Evolutionary conservation across 2,888 invertebrate species (phyloP).

Genomic region (Cremastinae sp.): DNA sequence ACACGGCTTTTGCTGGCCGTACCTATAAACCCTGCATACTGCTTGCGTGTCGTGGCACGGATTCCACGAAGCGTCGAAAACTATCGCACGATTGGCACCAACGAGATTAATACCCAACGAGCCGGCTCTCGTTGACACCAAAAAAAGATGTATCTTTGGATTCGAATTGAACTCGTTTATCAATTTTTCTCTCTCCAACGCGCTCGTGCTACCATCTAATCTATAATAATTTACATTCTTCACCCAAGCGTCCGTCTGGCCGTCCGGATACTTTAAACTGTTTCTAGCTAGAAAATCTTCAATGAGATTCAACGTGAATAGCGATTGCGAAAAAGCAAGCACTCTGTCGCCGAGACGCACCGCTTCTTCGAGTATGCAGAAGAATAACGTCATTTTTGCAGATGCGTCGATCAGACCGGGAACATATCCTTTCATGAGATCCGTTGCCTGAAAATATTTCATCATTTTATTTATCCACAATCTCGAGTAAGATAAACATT

Average conservation of each 20-base stretch:
- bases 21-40: slow-evolving; percentile 94
- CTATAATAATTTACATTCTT: slow-evolving; percentile 94
- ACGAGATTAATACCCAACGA: slow-evolving; percentile 98
- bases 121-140: slow-evolving; percentile 98
- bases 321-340: slow-evolving; percentile 96
- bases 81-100: slow-evolving; percentile 98
- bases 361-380: slow-evolving; percentile 94
- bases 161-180: slow-evolving; percentile 98
- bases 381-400: slow-evolving; percentile 96
- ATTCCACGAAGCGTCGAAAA: slow-evolving; percentile 99
- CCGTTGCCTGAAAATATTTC: slow-evolving; percentile 84
- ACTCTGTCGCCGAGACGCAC: slow-evolving; percentile 93
- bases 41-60: slow-evolving; percentile 99
- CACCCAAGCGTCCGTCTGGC: slow-evolving; percentile 89
- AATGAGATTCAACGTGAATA: slow-evolving; percentile 96
- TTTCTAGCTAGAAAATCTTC: slow-evolving; percentile 94
- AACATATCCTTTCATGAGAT: slow-evolving; percentile 91
- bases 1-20: slow-evolving; percentile 96
- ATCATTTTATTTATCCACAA: not conserved
- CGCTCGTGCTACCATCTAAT: slow-evolving; percentile 97
- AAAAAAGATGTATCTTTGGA: slow-evolving; percentile 92
- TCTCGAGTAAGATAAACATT: too few relatives aligned
- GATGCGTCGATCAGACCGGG: slow-evolving; percentile 96
- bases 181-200: slow-evolving; percentile 95
- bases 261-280: slow-evolving; percentile 82